Conservation (phyloP, 2,113 vertebrate species). For the Ammodramus savannarum region DNA sequence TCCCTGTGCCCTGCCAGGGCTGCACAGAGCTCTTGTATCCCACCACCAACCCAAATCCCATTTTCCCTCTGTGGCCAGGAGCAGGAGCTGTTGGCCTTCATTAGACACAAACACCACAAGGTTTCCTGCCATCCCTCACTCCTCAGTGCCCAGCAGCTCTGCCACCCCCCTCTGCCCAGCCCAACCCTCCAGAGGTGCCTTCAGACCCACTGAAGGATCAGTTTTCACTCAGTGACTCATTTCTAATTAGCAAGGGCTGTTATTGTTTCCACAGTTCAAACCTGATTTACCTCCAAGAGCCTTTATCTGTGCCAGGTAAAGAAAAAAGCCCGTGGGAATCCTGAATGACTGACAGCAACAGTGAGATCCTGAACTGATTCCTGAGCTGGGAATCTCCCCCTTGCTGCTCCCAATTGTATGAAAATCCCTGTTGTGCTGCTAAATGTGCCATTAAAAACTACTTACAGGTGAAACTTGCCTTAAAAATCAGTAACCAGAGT, state of each 20-base stretch:
- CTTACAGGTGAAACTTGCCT: neutral
- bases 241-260: neutral
- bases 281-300: neutral
- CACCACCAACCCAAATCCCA: neutral
- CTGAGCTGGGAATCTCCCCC: neutral
- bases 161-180: no score
- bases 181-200: neutral
- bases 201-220: neutral
- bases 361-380: neutral
- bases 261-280: neutral
- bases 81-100: neutral
- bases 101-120: neutral
- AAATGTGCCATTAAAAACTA: neutral
- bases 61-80: neutral
- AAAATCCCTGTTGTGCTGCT: neutral
- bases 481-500: neutral
- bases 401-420: neutral
- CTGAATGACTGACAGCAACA: neutral
- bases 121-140: neutral
- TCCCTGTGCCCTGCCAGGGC: accelerated
- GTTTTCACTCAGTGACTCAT: neutral
- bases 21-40: accelerated
- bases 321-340: neutral
- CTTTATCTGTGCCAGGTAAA: neutral
- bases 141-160: neutral